Evolutionary conservation across 2,888 invertebrate species (phyloP).

Genomic region (Falcaria lacertinaria): DNA sequence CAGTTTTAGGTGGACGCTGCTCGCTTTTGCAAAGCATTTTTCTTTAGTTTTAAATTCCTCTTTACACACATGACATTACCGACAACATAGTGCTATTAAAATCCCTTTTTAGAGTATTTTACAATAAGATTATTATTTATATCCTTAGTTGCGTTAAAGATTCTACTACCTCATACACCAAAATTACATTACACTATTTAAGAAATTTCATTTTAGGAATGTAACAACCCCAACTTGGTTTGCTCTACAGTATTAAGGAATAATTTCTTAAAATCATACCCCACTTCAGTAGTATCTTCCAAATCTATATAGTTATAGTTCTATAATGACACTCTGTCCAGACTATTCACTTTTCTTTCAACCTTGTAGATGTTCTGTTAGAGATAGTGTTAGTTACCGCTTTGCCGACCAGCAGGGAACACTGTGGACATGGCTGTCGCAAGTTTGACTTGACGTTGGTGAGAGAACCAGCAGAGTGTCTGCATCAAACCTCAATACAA

Average conservation of each 20-base stretch:
- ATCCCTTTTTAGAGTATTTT: no score
- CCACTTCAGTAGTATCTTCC: background rate
- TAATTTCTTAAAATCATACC: background rate
- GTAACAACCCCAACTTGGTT: background rate
- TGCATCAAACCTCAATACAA: background rate
- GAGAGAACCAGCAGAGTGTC: constrained; percentile 21
- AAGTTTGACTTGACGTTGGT: constrained; percentile 38
- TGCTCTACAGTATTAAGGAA: background rate
- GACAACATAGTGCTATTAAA: no score
- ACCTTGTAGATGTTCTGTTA: constrained; percentile 39
- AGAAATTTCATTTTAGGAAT: background rate
- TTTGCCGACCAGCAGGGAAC: constrained; percentile 65
- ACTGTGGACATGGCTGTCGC: constrained; percentile 39
- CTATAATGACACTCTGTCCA: constrained; percentile 22
- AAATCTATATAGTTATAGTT: constrained; percentile 9
- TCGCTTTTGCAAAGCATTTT: constrained; percentile 78
- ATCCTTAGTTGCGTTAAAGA: no score
- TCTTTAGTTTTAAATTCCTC: constrained; percentile 42
- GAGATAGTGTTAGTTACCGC: constrained; percentile 50
- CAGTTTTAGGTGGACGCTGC: constrained; percentile 74
- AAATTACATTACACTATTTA: background rate
- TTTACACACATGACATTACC: constrained; percentile 39
- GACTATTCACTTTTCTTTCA: constrained; percentile 26
- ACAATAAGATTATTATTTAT: no score
- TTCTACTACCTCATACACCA: constrained; percentile 2